Conservation (phyloP, 2,888 invertebrate species). For the Oscheius sp. region DNA sequence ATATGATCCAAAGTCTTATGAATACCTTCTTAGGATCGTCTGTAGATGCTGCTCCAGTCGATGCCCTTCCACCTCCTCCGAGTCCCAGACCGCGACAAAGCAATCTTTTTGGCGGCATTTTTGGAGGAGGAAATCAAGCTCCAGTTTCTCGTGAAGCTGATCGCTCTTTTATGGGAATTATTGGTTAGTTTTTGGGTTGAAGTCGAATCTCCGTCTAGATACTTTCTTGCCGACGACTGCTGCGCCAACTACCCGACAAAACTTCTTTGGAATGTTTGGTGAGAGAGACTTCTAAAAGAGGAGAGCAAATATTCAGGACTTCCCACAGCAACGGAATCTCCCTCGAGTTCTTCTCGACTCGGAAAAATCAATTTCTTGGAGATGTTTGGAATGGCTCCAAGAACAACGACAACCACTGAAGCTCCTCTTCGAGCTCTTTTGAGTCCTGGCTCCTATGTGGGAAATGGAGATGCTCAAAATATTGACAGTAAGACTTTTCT, state of each 20-base stretch:
- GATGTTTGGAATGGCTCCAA: constrained; percentile 35
- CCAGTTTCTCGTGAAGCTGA: constrained; percentile 5
- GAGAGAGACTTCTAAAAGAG: not conserved
- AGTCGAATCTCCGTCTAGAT: not conserved
- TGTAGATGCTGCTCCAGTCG: constrained; percentile 23
- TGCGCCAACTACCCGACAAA: constrained; percentile 22
- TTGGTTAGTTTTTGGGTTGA: constrained; percentile 5
- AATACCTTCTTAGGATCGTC: constrained; percentile 52
- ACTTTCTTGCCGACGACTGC: constrained; percentile 22
- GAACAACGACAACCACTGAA: constrained; percentile 45
- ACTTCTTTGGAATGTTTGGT: constrained; percentile 27
- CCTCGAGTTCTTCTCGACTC: constrained; percentile 16
- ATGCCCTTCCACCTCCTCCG: constrained; percentile 49
- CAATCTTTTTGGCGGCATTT: constrained; percentile 8
- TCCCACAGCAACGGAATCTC: constrained; percentile 13
- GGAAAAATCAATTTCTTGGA: constrained; percentile 29
- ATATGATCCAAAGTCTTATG: constrained; percentile 40
- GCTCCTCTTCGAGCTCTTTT: constrained; percentile 46
- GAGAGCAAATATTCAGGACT: not conserved
- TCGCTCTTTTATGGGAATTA: constrained; percentile 20
- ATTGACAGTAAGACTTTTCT: constrained; percentile 25
- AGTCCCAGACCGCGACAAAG: constrained; percentile 44
- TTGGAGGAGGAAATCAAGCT: constrained; percentile 4
- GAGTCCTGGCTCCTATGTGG: constrained; percentile 16
- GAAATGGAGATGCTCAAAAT: constrained; percentile 17